Evolutionary conservation across 2,888 invertebrate genomes (phyloP).

Genomic region (Limnephilus auricula): DNA sequence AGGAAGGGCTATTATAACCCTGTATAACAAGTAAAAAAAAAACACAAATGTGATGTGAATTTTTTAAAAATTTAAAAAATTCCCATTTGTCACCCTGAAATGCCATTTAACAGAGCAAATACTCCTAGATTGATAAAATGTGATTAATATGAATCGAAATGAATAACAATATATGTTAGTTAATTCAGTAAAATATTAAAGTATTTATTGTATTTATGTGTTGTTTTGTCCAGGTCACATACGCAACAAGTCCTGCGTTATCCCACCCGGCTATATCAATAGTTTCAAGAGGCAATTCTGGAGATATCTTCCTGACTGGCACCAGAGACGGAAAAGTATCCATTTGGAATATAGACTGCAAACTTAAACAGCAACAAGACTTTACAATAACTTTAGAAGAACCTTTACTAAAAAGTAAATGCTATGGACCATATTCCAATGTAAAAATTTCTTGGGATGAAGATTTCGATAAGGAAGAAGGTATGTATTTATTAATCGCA

Average conservation of each 20-base stretch:
- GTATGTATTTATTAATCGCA: neutral
- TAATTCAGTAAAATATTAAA: no score
- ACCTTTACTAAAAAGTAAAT: slow-evolving; percentile 68
- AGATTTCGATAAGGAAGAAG: slow-evolving; percentile 52
- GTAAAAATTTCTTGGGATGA: slow-evolving; percentile 63
- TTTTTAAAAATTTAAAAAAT: no score
- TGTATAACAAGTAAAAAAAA: no score
- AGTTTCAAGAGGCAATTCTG: slow-evolving; percentile 80
- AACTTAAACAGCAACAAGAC: slow-evolving; percentile 83
- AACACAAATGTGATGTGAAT: no score
- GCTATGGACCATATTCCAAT: slow-evolving; percentile 63
- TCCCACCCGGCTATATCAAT: slow-evolving; percentile 77
- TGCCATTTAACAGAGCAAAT: neutral
- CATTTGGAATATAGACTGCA: slow-evolving; percentile 90
- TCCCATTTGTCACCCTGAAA: no score
- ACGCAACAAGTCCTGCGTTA: slow-evolving; percentile 88
- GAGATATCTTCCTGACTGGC: slow-evolving; percentile 79
- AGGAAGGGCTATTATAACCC: no score
- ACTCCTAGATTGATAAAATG: neutral
- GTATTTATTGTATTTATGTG: neutral
- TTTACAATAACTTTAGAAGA: slow-evolving; percentile 77
- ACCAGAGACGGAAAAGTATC: slow-evolving; percentile 83
- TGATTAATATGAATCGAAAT: no score
- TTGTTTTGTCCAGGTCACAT: slow-evolving; percentile 78
- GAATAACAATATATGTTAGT: no score